Conservation (phyloP, 1,140 invertebrate species). For the Probaryconus sp. region DNA sequence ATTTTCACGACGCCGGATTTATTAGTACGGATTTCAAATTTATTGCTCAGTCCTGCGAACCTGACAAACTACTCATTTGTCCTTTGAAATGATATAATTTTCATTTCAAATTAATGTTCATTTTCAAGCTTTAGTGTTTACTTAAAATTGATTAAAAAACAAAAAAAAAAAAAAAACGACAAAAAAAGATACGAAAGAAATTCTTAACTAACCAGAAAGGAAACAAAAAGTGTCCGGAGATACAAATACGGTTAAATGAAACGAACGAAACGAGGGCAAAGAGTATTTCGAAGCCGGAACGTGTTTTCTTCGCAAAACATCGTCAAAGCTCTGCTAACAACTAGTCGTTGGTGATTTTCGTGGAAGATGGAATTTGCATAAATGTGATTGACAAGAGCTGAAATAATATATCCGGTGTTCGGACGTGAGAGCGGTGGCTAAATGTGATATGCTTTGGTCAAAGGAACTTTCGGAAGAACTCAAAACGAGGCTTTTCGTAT, state of each 20-base stretch:
- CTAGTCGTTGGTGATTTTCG: conserved; percentile 51
- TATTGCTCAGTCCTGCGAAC: conserved; percentile 28
- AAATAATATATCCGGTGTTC: conserved; percentile 60
- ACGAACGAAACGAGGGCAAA: conserved; percentile 37
- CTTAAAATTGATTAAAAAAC: too few relatives aligned
- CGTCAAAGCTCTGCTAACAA: conserved; percentile 50
- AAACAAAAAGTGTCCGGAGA: not conserved
- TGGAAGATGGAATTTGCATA: conserved; percentile 57
- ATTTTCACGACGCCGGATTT: conserved; percentile 49
- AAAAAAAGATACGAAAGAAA: too few relatives aligned
- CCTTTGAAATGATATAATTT: too few relatives aligned
- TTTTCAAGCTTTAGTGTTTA: too few relatives aligned
- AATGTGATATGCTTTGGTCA: conserved; percentile 62
- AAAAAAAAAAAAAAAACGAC: too few relatives aligned
- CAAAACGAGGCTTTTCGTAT: conserved; percentile 60
- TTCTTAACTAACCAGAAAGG: too few relatives aligned
- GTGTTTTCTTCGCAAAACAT: conserved; percentile 50
- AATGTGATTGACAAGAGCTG: conserved; percentile 58
- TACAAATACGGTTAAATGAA: not conserved
- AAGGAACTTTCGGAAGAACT: conserved; percentile 61
- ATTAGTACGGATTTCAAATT: conserved; percentile 40
- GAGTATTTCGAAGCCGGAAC: conserved; percentile 38
- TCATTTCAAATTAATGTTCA: too few relatives aligned
- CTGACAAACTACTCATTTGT: conserved; percentile 49
- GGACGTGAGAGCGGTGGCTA: conserved; percentile 55